Percentiles rank a stretch among this genome's conserved stretches.
These are phyloP conservation scores for Platyscapa corneri DNA, from an alignment of 1,140 invertebrate species.

Conservation along the genomic window DNA sequence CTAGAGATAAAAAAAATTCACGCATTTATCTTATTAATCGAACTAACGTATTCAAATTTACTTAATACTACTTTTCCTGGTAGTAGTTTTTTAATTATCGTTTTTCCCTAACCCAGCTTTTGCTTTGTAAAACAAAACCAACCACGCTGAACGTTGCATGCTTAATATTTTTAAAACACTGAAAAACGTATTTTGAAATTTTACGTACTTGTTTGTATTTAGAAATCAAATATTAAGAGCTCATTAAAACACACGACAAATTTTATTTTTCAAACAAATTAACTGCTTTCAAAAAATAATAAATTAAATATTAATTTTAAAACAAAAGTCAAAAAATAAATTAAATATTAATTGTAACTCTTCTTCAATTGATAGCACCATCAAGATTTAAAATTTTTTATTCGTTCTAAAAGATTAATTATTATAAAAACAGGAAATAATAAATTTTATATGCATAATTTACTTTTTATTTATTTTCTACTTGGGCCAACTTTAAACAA, in stretches of 20 bases:
- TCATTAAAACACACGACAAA: no score
- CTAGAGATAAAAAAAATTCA: slow-evolving; percentile 53
- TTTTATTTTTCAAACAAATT: background rate
- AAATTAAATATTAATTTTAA: slow-evolving; percentile 24
- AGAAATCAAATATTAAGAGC: slow-evolving; percentile 11
- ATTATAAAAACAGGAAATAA: slow-evolving; percentile 5
- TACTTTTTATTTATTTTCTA: slow-evolving; percentile 12
- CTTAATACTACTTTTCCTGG: background rate
- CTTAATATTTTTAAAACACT: slow-evolving; percentile 46
- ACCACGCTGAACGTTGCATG: slow-evolving; percentile 53
- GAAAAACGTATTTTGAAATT: slow-evolving; percentile 49
- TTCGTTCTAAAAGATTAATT: slow-evolving; percentile 29
- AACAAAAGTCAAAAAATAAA: slow-evolving; percentile 1
- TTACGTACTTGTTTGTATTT: slow-evolving; percentile 59
- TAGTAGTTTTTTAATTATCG: slow-evolving; percentile 34
- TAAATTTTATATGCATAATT: slow-evolving; percentile 37
- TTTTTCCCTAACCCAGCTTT: slow-evolving; percentile 41
- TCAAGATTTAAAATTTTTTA: background rate
- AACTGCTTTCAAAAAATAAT: background rate
- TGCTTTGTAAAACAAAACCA: slow-evolving; percentile 32
- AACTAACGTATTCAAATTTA: slow-evolving; percentile 39
- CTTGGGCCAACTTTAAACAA: background rate
- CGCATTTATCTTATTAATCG: slow-evolving; percentile 35
- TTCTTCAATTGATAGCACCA: slow-evolving; percentile 23
- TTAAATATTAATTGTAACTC: background rate